Conservation (phyloP, 2,888 invertebrate genomes). For the Dicyrtomina minuta region DNA sequence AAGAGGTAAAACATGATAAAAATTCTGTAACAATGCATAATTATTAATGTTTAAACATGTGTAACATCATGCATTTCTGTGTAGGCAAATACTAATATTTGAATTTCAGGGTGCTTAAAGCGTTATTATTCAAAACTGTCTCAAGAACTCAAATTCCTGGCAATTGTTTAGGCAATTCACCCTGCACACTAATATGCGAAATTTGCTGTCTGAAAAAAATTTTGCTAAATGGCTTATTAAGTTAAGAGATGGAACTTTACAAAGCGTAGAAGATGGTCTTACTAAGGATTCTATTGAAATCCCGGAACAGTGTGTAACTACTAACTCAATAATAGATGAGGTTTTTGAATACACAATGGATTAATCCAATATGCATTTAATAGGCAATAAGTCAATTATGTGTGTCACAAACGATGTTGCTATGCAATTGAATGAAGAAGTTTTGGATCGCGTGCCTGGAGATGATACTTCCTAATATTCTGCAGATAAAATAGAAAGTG, state of each 20-base stretch:
- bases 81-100: too few species aligned
- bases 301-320: neutral
- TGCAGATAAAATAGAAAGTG: neutral
- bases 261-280: neutral
- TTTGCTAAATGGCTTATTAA: slow-evolving; percentile 22
- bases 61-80: too few species aligned
- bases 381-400: slow-evolving; percentile 21
- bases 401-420: slow-evolving; percentile 24
- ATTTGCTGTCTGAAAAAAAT: neutral
- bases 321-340: neutral
- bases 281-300: slow-evolving; percentile 9
- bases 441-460: neutral
- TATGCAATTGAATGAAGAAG: slow-evolving; percentile 13
- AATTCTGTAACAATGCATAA: too few species aligned
- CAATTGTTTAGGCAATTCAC: too few species aligned
- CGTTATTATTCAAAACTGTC: too few species aligned
- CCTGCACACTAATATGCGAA: slow-evolving; percentile 46
- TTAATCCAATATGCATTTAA: too few species aligned
- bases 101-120: too few species aligned
- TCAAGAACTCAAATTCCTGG: too few species aligned
- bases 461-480: slow-evolving; percentile 13
- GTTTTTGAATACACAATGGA: neutral
- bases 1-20: too few species aligned
- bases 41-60: too few species aligned
- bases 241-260: slow-evolving; percentile 22